A percentile compares a stretch with the other conserved stretches of the same genome.
Evolutionary conservation across 2,888 invertebrate species (phyloP).

Genomic region (Leptarthrus brevirostris): DNA sequence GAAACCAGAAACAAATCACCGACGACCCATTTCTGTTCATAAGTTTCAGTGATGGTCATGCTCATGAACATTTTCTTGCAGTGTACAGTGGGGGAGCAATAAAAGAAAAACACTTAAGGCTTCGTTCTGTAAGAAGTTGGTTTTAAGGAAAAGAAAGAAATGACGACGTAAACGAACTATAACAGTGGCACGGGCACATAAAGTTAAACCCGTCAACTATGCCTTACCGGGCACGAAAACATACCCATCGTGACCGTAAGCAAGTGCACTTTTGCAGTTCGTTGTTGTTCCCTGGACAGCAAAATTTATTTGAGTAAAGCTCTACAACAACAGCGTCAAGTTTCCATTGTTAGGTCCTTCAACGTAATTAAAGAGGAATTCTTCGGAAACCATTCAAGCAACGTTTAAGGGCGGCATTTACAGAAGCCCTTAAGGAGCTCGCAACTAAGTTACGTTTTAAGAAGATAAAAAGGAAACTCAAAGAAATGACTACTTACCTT

Average conservation of each 20-base stretch:
- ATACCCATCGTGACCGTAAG: background rate
- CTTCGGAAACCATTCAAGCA: slow-evolving; percentile 3
- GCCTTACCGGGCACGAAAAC: background rate
- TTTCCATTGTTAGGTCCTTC: slow-evolving; percentile 14
- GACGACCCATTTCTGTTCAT: background rate
- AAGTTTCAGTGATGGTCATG: background rate
- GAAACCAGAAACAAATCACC: background rate
- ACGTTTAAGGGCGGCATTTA: background rate
- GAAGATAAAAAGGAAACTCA: background rate
- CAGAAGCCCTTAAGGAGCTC: background rate
- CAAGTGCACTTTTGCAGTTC: background rate
- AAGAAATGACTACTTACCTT: slow-evolving; percentile 73
- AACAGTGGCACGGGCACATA: background rate
- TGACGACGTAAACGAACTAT: too few species aligned
- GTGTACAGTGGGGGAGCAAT: background rate
- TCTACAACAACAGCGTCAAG: background rate
- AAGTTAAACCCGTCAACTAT: background rate
- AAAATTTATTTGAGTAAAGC: background rate
- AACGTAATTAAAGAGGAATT: slow-evolving; percentile 9
- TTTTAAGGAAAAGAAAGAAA: too few species aligned
- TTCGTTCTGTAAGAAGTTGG: too few species aligned
- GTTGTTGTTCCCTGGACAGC: background rate
- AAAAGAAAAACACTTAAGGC: background rate
- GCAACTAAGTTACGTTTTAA: background rate
- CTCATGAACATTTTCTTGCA: background rate